These are phyloP conservation scores for Strix uralensis DNA, from an alignment of 2,113 vertebrate genomes.

Conservation along the genomic window DNA sequence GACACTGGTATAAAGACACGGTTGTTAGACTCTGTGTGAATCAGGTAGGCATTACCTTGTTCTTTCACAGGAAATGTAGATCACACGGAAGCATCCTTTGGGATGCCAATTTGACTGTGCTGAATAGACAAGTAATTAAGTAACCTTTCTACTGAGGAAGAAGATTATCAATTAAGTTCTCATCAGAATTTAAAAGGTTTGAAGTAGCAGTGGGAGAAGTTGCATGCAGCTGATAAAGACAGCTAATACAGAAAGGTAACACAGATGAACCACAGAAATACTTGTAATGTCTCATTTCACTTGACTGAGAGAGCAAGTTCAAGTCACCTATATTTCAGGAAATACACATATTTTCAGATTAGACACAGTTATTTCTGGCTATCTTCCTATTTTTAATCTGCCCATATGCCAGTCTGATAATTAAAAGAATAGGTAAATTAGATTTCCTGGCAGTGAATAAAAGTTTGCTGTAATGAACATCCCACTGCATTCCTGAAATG, in stretches of 20 bases:
- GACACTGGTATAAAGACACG: neutral
- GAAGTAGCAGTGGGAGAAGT: neutral
- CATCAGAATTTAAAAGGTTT: neutral
- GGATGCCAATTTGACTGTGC: neutral
- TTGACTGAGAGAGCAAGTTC: neutral
- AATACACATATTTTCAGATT: neutral
- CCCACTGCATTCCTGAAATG: slow-evolving; percentile 9
- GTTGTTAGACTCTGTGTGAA: neutral
- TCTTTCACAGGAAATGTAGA: neutral
- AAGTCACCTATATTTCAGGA: neutral
- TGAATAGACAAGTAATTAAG: neutral
- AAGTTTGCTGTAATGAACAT: slow-evolving; percentile 36
- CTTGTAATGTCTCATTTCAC: neutral
- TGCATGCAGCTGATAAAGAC: neutral
- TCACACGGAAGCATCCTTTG: neutral
- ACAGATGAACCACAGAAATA: neutral
- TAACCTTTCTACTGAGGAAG: neutral
- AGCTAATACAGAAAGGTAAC: neutral
- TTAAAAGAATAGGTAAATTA: slow-evolving; percentile 50
- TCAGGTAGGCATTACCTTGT: neutral
- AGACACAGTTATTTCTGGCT: slow-evolving; percentile 11
- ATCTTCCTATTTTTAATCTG: slow-evolving; percentile 31
- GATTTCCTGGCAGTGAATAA: slow-evolving; percentile 38
- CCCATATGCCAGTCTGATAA: slow-evolving; percentile 28
- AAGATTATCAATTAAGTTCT: neutral